Evolutionary conservation across 2,113 vertebrate species (phyloP), one percentile per base, ranked within the genome.

Genomic region (Paratilapia polleni): DNA sequence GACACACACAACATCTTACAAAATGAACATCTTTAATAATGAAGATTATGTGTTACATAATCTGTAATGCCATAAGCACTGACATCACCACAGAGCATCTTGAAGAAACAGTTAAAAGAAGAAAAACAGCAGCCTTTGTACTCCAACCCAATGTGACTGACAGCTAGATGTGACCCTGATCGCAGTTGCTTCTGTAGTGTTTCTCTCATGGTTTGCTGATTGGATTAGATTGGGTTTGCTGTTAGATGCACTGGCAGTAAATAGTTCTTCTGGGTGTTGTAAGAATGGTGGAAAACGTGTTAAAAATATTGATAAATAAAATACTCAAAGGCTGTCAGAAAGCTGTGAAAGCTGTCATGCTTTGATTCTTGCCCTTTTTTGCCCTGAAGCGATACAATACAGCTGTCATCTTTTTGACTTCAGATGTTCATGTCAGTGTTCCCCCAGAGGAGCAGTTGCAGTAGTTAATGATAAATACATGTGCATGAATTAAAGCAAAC

Each of bases 381-480:
- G 8, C 52, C 26, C 14, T 68, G 43, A 81, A 63, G 61, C 1
- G 6, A 66, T 52, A 31, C 1, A 52, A 64, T 22, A 76, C 43
- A 61, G 73, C 62, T 62, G 62, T 38, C 49, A 47, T 82, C 66
- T 77, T 31, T 59, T 38, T 81, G 82, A 87, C 28, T 90, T 82
- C 19, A 76, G 49, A 83, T 87, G 86, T 92, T 92, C 89, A 85
- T 52, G 77, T 83, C 80, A 66, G 83, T 80, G 60, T 58, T 28
- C 56, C 83, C 88, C 47, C 47, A 14, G 60, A 54, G 78, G 85
- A 91, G 83, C 24, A 19, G 49, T 82, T 87, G 74, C 66, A 84
- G 78, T 31, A 80, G 78, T 84, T 89, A 88, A 94, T 93, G 88
- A 93, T 85, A 93, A 93, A 92, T 90, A 82, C 87, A 93, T 87